Base-by-base conservation (phyloP, 2,888 invertebrate species). In the Brenthis ino region DNA sequence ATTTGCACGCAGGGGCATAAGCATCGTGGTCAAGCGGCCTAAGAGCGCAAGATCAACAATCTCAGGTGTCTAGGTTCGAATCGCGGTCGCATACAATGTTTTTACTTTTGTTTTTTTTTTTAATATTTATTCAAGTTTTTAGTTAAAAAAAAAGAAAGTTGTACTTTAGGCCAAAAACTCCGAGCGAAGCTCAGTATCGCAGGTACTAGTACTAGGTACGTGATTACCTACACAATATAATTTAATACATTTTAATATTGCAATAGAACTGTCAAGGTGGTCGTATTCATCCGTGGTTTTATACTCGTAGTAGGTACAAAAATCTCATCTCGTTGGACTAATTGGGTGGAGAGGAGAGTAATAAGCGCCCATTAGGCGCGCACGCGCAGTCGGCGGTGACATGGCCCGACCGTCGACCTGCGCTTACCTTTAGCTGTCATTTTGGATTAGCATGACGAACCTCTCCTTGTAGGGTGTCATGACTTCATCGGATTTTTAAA, bases 291-390 rank as follows among this genome's bases (percentile, higher is more conserved):
- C 65, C 69, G 66, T 63, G 72, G 67, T 71, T 70, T 75, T 63
- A 63, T 4, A 20, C 1, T 2, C 37, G 73, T 67, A 56, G 67
- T 43, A 11, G 37, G 11, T 66, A 64, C 70, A 65, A 69, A 58
- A 73, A 72, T 75, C 70, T 74, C 75, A 75, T 77, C 79, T 82
- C 80, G 75, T 80, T 80, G 80, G 83, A 80, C 84, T 88, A 88
- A 88, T 89, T 88, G 85, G 84, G 79, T 81, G 79, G 82, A 84
- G 85, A 84, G 82, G 81, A 80, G 77, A 80, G 77, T 84, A 84
- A 84, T 83, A 80, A 76, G 75, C 75, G 71, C 72, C 75, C 73
- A 76, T 84, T 85, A 83, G 77, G 77, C 72, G 76, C 79, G 80
- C 83, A 84, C 84, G 82, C 80, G 83, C 79, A 77, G 75, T 55